phyloP scores from a whole-genome alignment of 2,888 invertebrate genomes.

The Oscheius sp. region DNA sequence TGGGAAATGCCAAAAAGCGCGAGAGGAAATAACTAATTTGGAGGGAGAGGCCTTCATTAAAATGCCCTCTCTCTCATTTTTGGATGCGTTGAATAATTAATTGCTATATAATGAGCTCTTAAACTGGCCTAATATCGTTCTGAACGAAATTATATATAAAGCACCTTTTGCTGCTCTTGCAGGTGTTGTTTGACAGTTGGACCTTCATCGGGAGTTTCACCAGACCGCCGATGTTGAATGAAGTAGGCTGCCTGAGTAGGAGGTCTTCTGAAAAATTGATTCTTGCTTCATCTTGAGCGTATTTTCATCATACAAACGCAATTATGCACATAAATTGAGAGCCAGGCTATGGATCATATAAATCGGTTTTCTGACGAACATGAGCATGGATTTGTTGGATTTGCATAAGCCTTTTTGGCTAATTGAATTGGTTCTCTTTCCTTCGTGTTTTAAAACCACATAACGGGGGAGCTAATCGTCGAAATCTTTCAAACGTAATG shows the following conservation, averaged over 20 bases:
- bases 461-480: background rate
- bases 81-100: no score
- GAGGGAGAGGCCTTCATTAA: no score
- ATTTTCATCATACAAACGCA: background rate
- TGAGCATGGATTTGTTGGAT: background rate
- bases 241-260: background rate
- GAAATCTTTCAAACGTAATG: background rate
- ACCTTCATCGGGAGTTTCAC: constrained; percentile 7
- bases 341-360: background rate
- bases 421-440: background rate
- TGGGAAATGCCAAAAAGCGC: no score
- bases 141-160: no score
- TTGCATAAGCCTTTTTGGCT: background rate
- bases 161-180: constrained; percentile 27
- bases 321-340: background rate
- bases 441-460: background rate
- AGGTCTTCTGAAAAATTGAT: background rate
- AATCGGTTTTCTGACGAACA: background rate
- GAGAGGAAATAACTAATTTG: no score
- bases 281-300: background rate
- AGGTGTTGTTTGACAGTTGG: constrained; percentile 30
- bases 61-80: no score
- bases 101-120: no score
- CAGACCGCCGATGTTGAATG: constrained; percentile 12
- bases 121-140: no score